Evolutionary conservation across 2,888 invertebrate species (phyloP).

Genomic region (Helleia helle): DNA sequence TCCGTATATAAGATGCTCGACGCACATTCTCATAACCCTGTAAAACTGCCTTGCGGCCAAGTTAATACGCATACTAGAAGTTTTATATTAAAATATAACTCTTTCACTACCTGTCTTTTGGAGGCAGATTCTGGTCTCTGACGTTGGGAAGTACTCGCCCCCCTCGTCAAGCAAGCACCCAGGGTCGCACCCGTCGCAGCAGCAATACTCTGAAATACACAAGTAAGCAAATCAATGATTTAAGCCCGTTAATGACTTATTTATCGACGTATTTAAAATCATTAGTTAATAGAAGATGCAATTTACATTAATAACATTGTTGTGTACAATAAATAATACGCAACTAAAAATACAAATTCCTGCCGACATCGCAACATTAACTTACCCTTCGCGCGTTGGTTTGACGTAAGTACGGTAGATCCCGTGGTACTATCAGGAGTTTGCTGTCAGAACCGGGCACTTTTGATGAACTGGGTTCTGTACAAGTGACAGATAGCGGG

Average conservation of each 20-base stretch:
- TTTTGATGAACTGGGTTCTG: slow-evolving; percentile 61
- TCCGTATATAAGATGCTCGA: no score
- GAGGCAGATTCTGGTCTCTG: slow-evolving; percentile 68
- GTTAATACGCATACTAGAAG: no score
- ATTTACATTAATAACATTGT: not conserved
- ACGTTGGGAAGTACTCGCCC: slow-evolving; percentile 71
- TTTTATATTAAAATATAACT: no score
- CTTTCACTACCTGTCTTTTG: slow-evolving; percentile 69
- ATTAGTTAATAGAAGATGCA: not conserved
- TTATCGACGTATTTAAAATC: not conserved
- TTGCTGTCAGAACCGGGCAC: slow-evolving; percentile 49
- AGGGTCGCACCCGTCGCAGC: slow-evolving; percentile 72
- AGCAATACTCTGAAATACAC: slow-evolving; percentile 54
- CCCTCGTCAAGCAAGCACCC: slow-evolving; percentile 72
- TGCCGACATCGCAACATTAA: no score
- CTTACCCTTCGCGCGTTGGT: slow-evolving; percentile 69
- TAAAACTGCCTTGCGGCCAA: no score
- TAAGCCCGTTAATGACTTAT: not conserved
- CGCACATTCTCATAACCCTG: no score
- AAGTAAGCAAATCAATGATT: slow-evolving; percentile 17
- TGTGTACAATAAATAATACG: no score
- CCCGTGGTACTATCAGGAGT: slow-evolving; percentile 61
- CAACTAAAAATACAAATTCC: no score
- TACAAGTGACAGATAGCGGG: slow-evolving; percentile 5
- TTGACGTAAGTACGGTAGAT: slow-evolving; percentile 66